A percentile compares a stretch with the other conserved stretches of the same genome.
phyloP scores from a whole-genome alignment of 2,797 vertebrate species.

The Sebastes iracundus region DNA sequence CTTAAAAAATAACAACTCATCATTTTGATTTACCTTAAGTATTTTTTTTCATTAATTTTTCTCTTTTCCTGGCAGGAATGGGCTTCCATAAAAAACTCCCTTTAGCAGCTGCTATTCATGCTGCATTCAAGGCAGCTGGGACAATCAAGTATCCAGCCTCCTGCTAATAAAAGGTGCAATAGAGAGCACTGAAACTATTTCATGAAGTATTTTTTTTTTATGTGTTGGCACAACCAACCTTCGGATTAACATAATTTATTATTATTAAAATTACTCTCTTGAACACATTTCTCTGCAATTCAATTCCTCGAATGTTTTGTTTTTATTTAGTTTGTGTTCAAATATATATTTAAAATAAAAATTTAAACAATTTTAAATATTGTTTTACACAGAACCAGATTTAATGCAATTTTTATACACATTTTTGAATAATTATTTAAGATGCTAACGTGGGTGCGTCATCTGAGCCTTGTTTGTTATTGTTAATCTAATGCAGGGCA shows the following conservation, averaged over 20 bases:
- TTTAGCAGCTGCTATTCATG: neutral
- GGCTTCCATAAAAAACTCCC: neutral
- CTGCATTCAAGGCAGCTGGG: neutral
- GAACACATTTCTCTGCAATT: neutral
- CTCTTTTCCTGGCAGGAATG: neutral
- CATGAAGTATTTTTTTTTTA: neutral
- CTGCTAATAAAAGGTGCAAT: neutral
- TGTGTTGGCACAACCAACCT: neutral
- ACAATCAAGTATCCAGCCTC: neutral
- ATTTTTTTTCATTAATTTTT: neutral
- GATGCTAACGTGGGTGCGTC: neutral
- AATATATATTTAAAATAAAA: no score
- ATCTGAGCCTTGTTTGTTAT: neutral
- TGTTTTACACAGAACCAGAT: neutral
- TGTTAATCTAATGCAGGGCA: no score
- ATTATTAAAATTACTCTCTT: neutral
- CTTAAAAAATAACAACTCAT: neutral
- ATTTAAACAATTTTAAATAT: neutral
- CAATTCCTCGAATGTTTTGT: neutral
- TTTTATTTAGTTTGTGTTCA: neutral
- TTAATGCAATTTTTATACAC: neutral
- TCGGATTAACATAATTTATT: neutral
- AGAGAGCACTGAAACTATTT: neutral
- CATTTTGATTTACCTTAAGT: neutral
- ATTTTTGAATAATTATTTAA: neutral